phyloP scores from a whole-genome alignment of 1,140 invertebrate genomes.

The Brachionus rotundiformis region DNA sequence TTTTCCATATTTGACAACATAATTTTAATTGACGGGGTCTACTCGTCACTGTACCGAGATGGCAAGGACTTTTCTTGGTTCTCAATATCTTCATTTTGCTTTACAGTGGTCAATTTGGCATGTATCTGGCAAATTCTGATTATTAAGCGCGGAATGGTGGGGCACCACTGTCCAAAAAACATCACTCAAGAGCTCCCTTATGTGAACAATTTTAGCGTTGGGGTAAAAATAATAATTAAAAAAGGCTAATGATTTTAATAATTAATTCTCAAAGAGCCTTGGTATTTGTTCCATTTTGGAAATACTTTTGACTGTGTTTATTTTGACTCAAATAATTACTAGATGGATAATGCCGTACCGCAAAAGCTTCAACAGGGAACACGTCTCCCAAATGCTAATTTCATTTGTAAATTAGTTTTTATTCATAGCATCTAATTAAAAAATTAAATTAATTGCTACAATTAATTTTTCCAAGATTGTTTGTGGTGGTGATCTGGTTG shows the following conservation, averaged over 20 bases:
- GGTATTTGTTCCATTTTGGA: constrained; percentile 1
- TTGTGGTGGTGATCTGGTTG: constrained; percentile 3
- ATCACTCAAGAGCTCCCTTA: not conserved
- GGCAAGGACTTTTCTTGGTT: constrained; percentile 34
- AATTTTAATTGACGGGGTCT: not conserved
- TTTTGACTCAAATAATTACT: not conserved
- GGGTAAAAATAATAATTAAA: not conserved
- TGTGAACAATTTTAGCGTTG: not conserved
- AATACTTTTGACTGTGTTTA: constrained; percentile 7
- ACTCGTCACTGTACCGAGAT: not conserved
- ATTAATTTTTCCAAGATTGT: constrained; percentile 39
- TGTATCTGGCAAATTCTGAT: constrained; percentile 3
- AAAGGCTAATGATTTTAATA: not conserved
- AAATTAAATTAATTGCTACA: not conserved
- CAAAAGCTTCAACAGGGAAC: not conserved
- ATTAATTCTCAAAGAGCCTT: not conserved
- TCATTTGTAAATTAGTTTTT: not conserved
- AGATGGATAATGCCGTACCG: constrained; percentile 18
- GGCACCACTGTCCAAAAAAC: not conserved
- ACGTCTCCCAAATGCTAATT: not conserved
- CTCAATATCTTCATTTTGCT: constrained; percentile 14
- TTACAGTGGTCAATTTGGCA: not conserved
- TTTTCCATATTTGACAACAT: constrained; percentile 17
- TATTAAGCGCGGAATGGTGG: not conserved
- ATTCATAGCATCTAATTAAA: not conserved